A percentile compares a stretch with the other conserved stretches of the same genome.
phyloP scores from a whole-genome alignment of 2,888 invertebrate species.

The Caenorhabditis sp. region DNA sequence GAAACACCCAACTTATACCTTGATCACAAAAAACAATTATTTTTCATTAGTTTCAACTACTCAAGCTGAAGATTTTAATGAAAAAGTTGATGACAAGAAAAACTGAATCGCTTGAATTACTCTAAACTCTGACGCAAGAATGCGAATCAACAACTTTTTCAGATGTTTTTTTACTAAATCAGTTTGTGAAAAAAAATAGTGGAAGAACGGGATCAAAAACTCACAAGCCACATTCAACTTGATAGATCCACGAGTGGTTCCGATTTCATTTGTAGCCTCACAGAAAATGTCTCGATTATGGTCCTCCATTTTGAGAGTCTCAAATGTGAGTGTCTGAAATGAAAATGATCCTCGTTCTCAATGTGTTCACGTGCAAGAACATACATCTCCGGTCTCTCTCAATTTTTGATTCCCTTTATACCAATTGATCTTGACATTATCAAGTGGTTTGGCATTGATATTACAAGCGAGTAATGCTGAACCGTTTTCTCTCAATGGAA shows the following conservation, averaged over 20 bases:
- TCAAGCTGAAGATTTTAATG: conserved; percentile 21
- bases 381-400: conserved; percentile 73
- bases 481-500: conserved; percentile 77
- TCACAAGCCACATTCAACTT: conserved; percentile 79
- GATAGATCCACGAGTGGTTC: conserved; percentile 71
- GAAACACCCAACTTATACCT: background rate
- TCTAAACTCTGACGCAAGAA: conserved; percentile 19
- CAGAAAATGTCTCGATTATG: conserved; percentile 76
- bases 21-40: background rate
- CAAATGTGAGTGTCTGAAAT: conserved; percentile 77
- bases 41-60: background rate
- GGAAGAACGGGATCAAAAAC: conserved; percentile 28
- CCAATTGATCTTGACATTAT: conserved; percentile 77
- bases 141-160: background rate
- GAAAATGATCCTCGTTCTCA: background rate
- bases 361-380: background rate
- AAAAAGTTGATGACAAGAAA: background rate
- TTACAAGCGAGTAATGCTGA: conserved; percentile 78
- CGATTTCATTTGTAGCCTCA: conserved; percentile 78
- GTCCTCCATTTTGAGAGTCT: conserved; percentile 79
- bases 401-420: conserved; percentile 70
- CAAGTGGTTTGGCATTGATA: conserved; percentile 80
- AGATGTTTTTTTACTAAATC: conserved; percentile 3
- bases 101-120: conserved; percentile 1
- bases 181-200: background rate